Evolutionary conservation across 37 sponge, comb jelly and placozoan species (phyloP), one percentile per base, ranked within the genome.

Genomic region (Diacarnus erythraeanus): DNA sequence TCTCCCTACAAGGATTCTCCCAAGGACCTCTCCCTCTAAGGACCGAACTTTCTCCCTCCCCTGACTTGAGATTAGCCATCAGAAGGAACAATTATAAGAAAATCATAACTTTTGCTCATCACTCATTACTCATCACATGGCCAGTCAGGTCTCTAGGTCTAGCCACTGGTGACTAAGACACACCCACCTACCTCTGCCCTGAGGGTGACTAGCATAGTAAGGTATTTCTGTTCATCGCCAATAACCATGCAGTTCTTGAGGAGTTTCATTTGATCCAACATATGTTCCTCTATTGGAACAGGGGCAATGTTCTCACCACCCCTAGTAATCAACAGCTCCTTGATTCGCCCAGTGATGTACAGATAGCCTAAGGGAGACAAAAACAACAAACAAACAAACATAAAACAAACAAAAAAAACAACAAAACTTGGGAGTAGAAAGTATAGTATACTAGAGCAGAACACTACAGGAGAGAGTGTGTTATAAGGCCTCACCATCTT

Each of bases 261-360:
- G 42, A 94, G 41, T 41, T 82, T 91, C 58, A 84, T 37, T 26
- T 56, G 63, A 38, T 88, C 81, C 77, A 88, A 58, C 75, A 94
- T 87, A 30, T 69, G 38, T 65, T 89, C 81, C 79, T 98, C 99
- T 43, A 98, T 93, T 2, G 91, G 88, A 0, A 98, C 92, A 9
- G 99, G 99, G 37, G 99, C 96, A 34, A 98, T 72, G 69, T 97
- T 97, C 87, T 97, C 98, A 12, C 98, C 98, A 1, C 98, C 98
- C 26, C 88, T 75, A 10, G 99, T 98, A 38, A 97, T 94, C 38
- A 97, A 74, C 51, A 97, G 80, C 86, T 97, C 98, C 80, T 97
- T 97, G 64, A 91, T 80, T 20, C 97, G 87, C 34, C 97, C 97
- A 73, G 97, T 97, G 74, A 97, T 94, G 59, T 71, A 86, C 72